Conservation (phyloP, 2,797 vertebrate genomes). For the Erithacus rubecula region DNA sequence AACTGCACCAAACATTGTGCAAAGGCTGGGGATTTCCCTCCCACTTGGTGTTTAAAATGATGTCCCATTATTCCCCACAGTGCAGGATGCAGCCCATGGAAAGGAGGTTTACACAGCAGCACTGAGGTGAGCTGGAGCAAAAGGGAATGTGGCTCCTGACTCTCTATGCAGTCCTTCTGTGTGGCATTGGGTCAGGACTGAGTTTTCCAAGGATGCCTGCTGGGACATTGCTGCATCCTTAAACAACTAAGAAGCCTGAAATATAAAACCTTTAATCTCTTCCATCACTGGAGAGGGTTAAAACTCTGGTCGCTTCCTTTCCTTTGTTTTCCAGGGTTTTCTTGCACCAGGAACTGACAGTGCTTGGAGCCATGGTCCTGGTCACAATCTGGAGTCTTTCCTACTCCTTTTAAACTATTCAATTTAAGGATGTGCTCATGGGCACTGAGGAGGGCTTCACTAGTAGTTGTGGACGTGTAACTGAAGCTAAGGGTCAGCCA, state of each 20-base stretch:
- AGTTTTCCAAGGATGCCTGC: background rate
- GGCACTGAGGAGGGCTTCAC: background rate
- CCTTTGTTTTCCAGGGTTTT: background rate
- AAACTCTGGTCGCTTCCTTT: background rate
- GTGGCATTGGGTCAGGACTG: background rate
- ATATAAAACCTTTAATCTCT: background rate
- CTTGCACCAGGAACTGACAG: background rate
- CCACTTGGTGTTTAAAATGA: background rate
- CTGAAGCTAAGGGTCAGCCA: background rate
- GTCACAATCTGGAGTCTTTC: background rate
- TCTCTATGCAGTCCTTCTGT: background rate
- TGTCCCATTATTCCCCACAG: fast-evolving
- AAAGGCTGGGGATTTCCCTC: background rate
- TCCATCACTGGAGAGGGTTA: fast-evolving
- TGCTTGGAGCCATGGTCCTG: background rate
- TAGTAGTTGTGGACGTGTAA: fast-evolving
- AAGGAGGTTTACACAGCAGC: background rate
- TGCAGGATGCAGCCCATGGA: fast-evolving
- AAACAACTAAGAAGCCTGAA: background rate
- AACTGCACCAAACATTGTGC: background rate
- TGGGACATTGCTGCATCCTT: background rate
- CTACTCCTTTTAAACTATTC: background rate
- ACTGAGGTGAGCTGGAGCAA: background rate
- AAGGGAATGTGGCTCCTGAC: background rate
- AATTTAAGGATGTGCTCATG: background rate